Evolutionary conservation across 2,888 invertebrate genomes (phyloP).

Genomic region (Drosophila gaucha): DNA sequence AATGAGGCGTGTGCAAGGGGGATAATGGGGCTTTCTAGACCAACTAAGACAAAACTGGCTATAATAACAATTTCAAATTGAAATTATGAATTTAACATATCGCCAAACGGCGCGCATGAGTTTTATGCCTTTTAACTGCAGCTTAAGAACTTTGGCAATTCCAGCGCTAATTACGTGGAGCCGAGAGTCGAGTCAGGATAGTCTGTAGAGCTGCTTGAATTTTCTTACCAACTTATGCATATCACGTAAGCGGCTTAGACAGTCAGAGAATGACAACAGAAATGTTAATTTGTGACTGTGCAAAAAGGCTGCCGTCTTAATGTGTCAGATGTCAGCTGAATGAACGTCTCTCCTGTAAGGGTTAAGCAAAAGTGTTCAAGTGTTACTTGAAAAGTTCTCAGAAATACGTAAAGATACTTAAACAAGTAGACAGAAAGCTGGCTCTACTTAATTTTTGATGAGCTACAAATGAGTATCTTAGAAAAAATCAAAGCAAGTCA

Average conservation of each 20-base stretch:
- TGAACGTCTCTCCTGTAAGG: not conserved
- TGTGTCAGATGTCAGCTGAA: constrained; percentile 19
- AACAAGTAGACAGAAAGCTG: not conserved
- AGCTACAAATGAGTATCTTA: constrained; percentile 3
- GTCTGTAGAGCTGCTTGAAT: not conserved
- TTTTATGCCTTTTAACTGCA: constrained; percentile 75
- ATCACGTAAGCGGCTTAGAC: constrained; percentile 35
- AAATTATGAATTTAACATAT: constrained; percentile 80
- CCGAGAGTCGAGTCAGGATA: not conserved
- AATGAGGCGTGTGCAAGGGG: constrained; percentile 55
- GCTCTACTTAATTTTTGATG: constrained; percentile 1
- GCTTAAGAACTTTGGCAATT: constrained; percentile 69
- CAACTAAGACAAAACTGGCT: constrained; percentile 17
- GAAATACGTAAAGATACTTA: not conserved
- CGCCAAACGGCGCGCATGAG: constrained; percentile 67
- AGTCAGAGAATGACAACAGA: constrained; percentile 15
- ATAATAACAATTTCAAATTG: constrained; percentile 76
- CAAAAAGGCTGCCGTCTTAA: constrained; percentile 9
- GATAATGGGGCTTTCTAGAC: constrained; percentile 10
- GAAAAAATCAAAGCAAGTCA: not conserved
- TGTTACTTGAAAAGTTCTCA: constrained; percentile 1
- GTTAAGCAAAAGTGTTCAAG: constrained; percentile 2
- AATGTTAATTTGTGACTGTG: constrained; percentile 23
- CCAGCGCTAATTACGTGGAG: constrained; percentile 53
- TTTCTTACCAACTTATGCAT: constrained; percentile 24